phyloP scores from a whole-genome alignment of 1,140 invertebrate species.

The Euwallacea similis region DNA sequence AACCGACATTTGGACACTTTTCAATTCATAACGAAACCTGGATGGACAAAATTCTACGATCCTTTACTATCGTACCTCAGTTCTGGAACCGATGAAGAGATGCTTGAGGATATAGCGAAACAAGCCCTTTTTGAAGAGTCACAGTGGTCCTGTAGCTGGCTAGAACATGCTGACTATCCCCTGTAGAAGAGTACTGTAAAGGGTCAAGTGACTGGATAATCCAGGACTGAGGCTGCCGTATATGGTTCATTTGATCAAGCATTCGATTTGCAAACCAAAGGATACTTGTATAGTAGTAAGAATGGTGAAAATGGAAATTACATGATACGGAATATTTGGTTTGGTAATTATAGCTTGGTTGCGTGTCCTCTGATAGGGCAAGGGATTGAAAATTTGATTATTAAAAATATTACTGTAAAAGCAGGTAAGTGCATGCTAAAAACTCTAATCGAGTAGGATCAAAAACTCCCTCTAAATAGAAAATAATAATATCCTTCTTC shows the following conservation, averaged over 20 bases:
- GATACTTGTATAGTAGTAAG: not conserved
- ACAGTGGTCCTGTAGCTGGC: slow-evolving; percentile 4
- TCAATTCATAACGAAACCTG: not conserved
- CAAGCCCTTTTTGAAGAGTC: not conserved
- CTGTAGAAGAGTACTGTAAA: not conserved
- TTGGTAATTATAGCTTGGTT: slow-evolving; percentile 6
- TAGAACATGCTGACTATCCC: slow-evolving; percentile 7
- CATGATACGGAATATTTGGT: not conserved
- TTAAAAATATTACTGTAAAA: not conserved
- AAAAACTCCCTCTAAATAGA: no score
- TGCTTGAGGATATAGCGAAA: not conserved
- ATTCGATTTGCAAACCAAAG: slow-evolving; percentile 8
- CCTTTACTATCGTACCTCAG: slow-evolving; percentile 8
- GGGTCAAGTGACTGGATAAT: slow-evolving; percentile 7
- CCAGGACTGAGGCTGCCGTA: not conserved
- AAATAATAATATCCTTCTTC: not conserved
- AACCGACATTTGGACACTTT: slow-evolving; percentile 1
- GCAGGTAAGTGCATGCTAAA: not conserved
- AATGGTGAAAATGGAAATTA: slow-evolving; percentile 8
- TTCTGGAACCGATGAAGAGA: not conserved
- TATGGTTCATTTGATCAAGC: not conserved
- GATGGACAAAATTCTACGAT: slow-evolving; percentile 11
- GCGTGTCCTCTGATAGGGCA: slow-evolving; percentile 10
- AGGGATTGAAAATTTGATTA: slow-evolving; percentile 17
- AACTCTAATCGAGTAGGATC: no score